Base-by-base conservation (phyloP, 2,797 vertebrate species). In the Coreius guichenoti region DNA sequence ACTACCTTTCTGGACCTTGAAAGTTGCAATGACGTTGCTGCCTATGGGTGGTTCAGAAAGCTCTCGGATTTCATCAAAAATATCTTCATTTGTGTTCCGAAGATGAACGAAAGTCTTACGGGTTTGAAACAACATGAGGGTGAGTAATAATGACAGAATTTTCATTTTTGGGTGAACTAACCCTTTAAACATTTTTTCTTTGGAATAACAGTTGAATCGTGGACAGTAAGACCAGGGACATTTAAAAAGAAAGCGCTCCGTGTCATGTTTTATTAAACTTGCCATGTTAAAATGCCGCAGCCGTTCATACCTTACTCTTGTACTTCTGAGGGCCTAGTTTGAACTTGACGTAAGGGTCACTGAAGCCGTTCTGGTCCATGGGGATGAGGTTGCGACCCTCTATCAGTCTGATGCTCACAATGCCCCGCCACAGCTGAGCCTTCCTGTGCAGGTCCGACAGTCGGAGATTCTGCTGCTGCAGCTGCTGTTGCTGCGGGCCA, bases 341-440 rank as follows among this genome's bases (percentile, higher is more conserved):
- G 90, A 99, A 99, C 93, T 98, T 99, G 89, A 97, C 97, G 0
- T 99, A 99, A 5, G 98, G 98, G 90, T 99, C 98, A 58, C 98
- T 99, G 76, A 97, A 84, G 49, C 98, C 97, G 7, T 98, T 99
- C 89, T 95, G 86, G 88, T 99, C 98, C 97, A 99, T 99, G 0
- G 98, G 96, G 90, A 97, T 96, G 49, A 99, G 96, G 70, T 94
- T 92, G 16, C 93, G 94, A 16, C 97, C 98, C 89, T 99, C 98
- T 39, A 99, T 98, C 67, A 99, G 93, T 36, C 95, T 98, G 89
- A 99, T 94, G 92, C 97, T 99, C 79, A 99, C 98, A 65, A 99
- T 97, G 0, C 98, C 98, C 91, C 97, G 95, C 97, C 97, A 99
- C 26, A 99, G 94, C 87, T 98, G 98, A 67, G 97, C 92, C 88